Conservation (phyloP, 2,113 vertebrate genomes). For the Circaetus gallicus region DNA sequence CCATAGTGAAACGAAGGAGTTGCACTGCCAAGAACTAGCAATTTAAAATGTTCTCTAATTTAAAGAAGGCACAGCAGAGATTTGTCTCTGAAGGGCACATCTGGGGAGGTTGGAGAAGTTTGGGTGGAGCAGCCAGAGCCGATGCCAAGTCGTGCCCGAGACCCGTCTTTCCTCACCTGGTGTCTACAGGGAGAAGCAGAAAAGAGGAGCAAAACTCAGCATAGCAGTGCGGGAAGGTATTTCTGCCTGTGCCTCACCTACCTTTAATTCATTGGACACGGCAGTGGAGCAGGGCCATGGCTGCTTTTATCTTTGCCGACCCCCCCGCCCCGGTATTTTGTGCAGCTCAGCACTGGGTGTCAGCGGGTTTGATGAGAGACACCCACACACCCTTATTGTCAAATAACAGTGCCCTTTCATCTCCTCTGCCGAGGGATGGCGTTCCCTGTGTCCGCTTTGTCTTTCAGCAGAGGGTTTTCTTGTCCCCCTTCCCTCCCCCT, state of each 20-base stretch:
- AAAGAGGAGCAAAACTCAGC: neutral
- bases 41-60: neutral
- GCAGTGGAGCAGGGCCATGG: neutral
- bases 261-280: neutral
- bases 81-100: neutral
- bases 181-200: neutral
- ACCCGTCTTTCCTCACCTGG: neutral
- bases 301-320: neutral
- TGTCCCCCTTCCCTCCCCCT: neutral
- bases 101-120: neutral
- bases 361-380: neutral
- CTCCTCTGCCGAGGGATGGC: constrained; percentile 13
- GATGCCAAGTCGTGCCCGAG: neutral
- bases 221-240: neutral
- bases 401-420: constrained; percentile 44
- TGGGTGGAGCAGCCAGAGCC: neutral
- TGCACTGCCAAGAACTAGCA: neutral
- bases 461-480: neutral
- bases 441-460: neutral
- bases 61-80: neutral
- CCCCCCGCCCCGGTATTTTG: neutral
- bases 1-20: accelerated
- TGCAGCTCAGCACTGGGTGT: constrained; percentile 44
- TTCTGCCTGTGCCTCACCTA: neutral
- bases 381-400: constrained; percentile 42